Percentiles rank a stretch among this genome's conserved stretches.
Conservation (phyloP, 2,888 invertebrate species). For the Drosophila cognata region DNA sequence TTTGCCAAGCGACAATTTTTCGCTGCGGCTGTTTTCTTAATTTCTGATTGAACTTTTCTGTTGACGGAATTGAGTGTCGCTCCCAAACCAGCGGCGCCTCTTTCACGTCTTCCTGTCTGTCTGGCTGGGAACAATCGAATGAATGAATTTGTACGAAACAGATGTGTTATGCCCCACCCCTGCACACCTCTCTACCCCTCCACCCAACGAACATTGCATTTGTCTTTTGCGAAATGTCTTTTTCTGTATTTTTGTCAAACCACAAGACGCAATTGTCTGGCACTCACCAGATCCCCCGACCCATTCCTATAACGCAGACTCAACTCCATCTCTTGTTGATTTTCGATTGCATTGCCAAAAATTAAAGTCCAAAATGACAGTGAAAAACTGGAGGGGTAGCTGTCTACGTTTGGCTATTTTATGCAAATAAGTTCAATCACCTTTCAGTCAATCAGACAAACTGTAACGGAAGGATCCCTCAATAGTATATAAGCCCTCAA, state of each 20-base stretch:
- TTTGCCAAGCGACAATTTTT: constrained; percentile 64
- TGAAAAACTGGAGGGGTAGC: constrained; percentile 9
- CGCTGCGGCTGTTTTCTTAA: constrained; percentile 77
- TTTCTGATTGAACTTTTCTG: constrained; percentile 82
- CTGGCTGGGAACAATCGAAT: constrained; percentile 64
- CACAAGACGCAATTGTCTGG: constrained; percentile 68
- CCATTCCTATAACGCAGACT: not conserved
- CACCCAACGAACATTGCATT: constrained; percentile 39
- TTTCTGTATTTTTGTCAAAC: constrained; percentile 62
- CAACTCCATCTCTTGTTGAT: not conserved
- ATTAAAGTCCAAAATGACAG: constrained; percentile 60
- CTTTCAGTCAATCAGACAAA: constrained; percentile 70
- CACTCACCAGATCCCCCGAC: constrained; percentile 7
- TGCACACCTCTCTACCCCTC: not conserved
- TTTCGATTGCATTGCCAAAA: constrained; percentile 34
- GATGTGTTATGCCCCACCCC: constrained; percentile 63
- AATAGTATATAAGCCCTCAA: constrained; percentile 10
- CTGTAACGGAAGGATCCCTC: constrained; percentile 46
- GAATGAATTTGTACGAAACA: constrained; percentile 76
- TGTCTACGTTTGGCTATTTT: constrained; percentile 60
- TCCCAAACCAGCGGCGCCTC: constrained; percentile 4
- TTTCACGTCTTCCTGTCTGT: constrained; percentile 23
- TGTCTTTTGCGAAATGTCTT: constrained; percentile 58
- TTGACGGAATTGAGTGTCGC: constrained; percentile 70
- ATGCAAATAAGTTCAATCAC: constrained; percentile 80